These are phyloP conservation scores for Natrix natrix DNA, from an alignment of 2,797 vertebrate genomes.

Conservation along the genomic window DNA sequence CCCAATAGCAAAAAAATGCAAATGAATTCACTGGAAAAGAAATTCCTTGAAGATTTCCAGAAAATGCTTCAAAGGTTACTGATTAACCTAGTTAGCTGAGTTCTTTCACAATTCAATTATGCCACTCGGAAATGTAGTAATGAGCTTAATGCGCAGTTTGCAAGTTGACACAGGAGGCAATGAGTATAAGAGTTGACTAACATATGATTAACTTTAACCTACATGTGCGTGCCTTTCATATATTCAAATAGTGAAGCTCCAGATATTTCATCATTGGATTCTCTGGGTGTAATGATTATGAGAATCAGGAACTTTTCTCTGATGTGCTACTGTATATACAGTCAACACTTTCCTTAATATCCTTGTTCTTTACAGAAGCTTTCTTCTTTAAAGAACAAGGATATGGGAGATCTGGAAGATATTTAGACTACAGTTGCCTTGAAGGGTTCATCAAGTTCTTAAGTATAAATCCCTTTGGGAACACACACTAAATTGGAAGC, in stretches of 20 bases:
- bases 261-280: background rate
- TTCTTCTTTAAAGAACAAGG: background rate
- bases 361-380: background rate
- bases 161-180: constrained; percentile 13
- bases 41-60: background rate
- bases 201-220: background rate
- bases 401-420: background rate
- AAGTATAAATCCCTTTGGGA: background rate
- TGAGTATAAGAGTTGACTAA: rapidly evolving
- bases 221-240: background rate
- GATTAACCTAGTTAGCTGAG: constrained; percentile 4
- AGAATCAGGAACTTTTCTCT: background rate
- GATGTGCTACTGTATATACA: background rate
- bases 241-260: background rate
- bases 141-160: background rate
- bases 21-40: constrained; percentile 38
- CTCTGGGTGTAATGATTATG: background rate
- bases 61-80: constrained; percentile 49
- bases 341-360: background rate
- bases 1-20: constrained; percentile 12
- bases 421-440: background rate
- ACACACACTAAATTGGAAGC: background rate
- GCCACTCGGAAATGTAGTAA: constrained; percentile 5
- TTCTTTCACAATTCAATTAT: constrained; percentile 16
- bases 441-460: background rate